These are phyloP conservation scores for Talpa occidentalis DNA, from an alignment of 2,113 vertebrate species.

Conservation along the genomic window DNA sequence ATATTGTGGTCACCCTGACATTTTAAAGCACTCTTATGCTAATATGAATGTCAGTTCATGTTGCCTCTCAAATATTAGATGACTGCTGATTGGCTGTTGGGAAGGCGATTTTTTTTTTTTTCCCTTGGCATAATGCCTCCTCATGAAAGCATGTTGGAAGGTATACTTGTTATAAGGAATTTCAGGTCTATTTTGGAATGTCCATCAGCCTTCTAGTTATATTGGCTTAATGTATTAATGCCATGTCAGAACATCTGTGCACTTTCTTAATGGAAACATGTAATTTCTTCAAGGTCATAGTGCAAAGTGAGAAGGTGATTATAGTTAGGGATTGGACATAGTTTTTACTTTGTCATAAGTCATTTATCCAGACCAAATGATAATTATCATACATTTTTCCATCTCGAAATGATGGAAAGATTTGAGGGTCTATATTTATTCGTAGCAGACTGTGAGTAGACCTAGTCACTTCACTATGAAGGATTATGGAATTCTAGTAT, in stretches of 20 bases:
- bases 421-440: background rate
- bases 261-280: background rate
- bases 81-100: background rate
- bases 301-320: no score
- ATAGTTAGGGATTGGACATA: background rate
- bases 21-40: slow-evolving; percentile 57
- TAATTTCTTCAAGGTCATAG: no score
- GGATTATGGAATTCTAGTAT: background rate
- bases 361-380: background rate
- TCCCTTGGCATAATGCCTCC: background rate
- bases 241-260: background rate
- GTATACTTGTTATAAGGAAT: slow-evolving; percentile 33
- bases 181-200: background rate
- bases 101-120: background rate
- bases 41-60: slow-evolving; percentile 47
- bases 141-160: background rate
- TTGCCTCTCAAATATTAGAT: slow-evolving; percentile 56
- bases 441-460: background rate
- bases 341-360: background rate
- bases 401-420: background rate
- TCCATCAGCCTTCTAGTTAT: background rate
- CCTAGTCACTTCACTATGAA: background rate
- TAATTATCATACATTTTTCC: background rate
- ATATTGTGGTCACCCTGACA: slow-evolving; percentile 54
- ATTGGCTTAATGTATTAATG: slow-evolving; percentile 33